Conservation (phyloP, 2,113 vertebrate genomes). For the Rynchops niger region DNA sequence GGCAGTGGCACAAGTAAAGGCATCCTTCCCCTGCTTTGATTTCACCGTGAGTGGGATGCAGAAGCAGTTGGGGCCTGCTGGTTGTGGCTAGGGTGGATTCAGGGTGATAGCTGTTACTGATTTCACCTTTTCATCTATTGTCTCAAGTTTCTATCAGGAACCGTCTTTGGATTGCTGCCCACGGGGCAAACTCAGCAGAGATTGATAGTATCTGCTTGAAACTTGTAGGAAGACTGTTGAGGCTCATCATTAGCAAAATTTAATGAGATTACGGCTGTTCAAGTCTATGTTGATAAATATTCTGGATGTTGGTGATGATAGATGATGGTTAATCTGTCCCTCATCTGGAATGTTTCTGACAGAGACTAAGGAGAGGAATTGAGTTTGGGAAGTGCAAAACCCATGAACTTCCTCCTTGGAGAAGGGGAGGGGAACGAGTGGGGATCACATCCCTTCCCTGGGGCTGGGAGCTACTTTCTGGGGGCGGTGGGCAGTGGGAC, state of each 20-base stretch:
- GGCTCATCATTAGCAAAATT: background rate
- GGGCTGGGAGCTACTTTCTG: background rate
- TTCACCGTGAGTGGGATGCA: background rate
- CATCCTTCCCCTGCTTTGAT: background rate
- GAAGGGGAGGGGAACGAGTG: rapidly evolving
- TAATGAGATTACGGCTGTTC: background rate
- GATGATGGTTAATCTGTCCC: background rate
- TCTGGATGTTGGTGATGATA: background rate
- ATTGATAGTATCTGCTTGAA: background rate
- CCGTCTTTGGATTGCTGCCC: background rate
- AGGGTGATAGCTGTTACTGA: background rate
- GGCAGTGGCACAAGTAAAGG: background rate
- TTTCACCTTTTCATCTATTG: background rate
- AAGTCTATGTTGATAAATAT: background rate
- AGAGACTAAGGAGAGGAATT: background rate
- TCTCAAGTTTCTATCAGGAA: background rate
- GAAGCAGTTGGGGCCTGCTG: background rate
- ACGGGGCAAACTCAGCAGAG: background rate
- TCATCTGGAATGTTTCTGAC: background rate
- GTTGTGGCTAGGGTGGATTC: background rate
- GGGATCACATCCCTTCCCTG: background rate
- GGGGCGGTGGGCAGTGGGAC: rapidly evolving
- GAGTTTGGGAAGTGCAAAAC: background rate
- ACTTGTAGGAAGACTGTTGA: background rate
- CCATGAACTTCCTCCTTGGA: background rate